These are phyloP conservation scores for Nephrotoma flavescens DNA, from an alignment of 2,888 invertebrate genomes.

Conservation along the genomic window DNA sequence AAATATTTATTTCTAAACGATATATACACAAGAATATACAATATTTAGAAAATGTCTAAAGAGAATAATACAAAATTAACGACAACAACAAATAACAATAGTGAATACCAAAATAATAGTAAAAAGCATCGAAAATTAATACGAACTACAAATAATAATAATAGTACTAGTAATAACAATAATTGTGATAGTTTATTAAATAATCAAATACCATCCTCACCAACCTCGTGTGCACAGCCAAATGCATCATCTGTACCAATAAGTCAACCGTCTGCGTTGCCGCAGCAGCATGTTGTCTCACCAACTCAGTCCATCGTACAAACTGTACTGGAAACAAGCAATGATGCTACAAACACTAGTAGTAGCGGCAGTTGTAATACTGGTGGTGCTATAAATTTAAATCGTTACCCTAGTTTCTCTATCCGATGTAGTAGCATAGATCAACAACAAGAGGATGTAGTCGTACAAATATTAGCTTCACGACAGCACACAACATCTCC, in stretches of 20 bases:
- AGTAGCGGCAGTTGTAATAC: not conserved
- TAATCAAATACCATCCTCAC: not conserved
- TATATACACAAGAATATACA: not conserved
- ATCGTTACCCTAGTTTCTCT: not conserved
- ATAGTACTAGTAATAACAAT: conserved; percentile 1
- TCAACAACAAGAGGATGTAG: not conserved
- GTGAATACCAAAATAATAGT: not conserved
- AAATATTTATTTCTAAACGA: not conserved
- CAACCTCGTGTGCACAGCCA: not conserved
- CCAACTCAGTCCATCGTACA: not conserved
- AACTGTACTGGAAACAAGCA: not conserved
- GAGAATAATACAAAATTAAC: not conserved
- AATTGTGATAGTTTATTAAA: not conserved
- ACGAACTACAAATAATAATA: not conserved
- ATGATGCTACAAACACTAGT: not conserved
- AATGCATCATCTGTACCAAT: not conserved
- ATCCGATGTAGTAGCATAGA: not conserved
- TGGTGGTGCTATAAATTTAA: not conserved
- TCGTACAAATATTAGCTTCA: not conserved
- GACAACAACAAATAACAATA: not conserved
- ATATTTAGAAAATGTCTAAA: not conserved
- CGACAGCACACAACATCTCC: not conserved
- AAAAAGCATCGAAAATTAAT: conserved; percentile 3
- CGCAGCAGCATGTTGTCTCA: not conserved
- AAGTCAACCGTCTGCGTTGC: not conserved